Base-by-base conservation (phyloP, 2,113 vertebrate genomes). In the Pluvianellus socialis region DNA sequence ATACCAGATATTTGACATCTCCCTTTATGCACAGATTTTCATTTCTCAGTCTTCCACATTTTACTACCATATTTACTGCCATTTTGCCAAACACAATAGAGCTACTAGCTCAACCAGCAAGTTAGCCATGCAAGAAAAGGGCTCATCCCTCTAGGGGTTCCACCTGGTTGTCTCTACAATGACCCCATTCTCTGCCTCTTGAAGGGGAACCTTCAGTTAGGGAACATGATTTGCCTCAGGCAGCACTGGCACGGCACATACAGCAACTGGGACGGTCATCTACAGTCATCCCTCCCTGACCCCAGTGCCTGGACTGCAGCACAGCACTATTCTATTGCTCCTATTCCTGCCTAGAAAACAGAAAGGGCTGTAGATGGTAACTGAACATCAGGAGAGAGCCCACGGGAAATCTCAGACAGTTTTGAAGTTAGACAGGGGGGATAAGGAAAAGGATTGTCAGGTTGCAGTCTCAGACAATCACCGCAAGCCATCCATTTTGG, bases 221-320 rank as follows among this genome's bases (percentile, higher is more conserved):
- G 44, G 56, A 86, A 81, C 0, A 4, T 2, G 8, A 35, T 44
- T 65, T 94, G 82, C 67, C 75, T 71, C 30, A 4, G 20, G 74
- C 66, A 86, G 49, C 50, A 5, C 2, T 58, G 59, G 30, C 24
- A 23, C 33, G 8, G 52, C 27, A 27, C 16, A 4, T 1, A 21
- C n/a, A 8, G 4, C 0, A 7, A 21, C 58, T 14, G 42, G 44
- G 56, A 77, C 32, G 35, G 38, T 7, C 53, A 47, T 40, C 0
- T 0, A 77, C 32, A 40, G 38, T 7, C 53, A 47, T 40, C 0
- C 0, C 75, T 58, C 24, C 2, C 70, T 73, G 73, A 74, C 30
- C 32, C 24, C 35, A 38, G 5, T 0, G 3, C 30, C 88, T 58
- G 42, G 33, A 33, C 50, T 55, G 11, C 47, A 72, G 42, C 47